phyloP scores from a whole-genome alignment of 2,113 vertebrate genomes.

The Azemiops feae region DNA sequence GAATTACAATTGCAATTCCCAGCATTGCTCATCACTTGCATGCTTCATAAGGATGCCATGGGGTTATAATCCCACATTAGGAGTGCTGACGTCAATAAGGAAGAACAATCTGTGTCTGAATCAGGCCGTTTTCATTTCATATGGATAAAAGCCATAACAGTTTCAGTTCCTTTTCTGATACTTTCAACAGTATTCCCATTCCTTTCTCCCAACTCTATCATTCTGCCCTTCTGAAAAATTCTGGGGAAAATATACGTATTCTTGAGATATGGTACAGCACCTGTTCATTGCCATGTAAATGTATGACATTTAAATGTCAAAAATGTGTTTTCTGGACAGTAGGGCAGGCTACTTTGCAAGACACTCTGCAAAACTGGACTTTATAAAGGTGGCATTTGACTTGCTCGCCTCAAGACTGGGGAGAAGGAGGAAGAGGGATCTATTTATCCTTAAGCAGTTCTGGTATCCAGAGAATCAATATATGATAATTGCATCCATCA shows the following conservation, averaged over 20 bases:
- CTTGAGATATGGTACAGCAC: background rate
- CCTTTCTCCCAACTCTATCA: background rate
- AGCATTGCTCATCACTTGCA: background rate
- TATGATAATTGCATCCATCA: background rate
- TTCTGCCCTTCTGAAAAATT: background rate
- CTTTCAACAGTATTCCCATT: background rate
- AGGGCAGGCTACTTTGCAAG: background rate
- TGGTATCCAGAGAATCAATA: background rate
- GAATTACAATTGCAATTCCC: background rate
- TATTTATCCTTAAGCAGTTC: background rate
- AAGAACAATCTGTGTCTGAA: background rate
- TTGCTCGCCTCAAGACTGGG: too few species aligned
- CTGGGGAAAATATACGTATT: background rate
- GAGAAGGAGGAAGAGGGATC: background rate
- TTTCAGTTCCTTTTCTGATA: background rate
- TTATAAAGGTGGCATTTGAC: background rate
- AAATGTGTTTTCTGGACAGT: background rate
- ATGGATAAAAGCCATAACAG: too few species aligned
- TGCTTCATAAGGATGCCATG: background rate
- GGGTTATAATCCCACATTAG: background rate
- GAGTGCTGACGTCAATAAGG: too few species aligned
- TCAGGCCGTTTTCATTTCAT: background rate
- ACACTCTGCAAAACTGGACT: background rate
- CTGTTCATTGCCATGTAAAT: background rate
- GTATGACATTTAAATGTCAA: conserved; percentile 24